phyloP scores from a whole-genome alignment of 2,797 vertebrate genomes.

The Chanos chanos region DNA sequence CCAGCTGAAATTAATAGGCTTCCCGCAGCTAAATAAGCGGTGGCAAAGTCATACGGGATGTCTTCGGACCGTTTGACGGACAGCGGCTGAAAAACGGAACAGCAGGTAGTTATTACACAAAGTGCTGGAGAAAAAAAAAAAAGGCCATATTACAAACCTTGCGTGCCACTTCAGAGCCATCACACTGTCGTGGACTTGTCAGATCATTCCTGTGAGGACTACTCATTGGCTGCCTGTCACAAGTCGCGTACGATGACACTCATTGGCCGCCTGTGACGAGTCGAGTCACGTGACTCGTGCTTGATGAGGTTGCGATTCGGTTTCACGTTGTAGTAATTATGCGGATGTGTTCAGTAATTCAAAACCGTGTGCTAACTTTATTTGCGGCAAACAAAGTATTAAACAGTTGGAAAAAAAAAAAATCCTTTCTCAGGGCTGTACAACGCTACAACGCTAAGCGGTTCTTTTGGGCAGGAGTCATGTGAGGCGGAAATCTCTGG shows the following conservation, averaged over 20 bases:
- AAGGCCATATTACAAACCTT: slow-evolving; percentile 69
- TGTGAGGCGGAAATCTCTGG: neutral
- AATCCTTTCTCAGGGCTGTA: no score
- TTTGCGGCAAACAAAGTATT: no score
- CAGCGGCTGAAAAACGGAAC: slow-evolving; percentile 74
- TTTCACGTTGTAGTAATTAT: no score
- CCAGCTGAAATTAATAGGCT: slow-evolving; percentile 82
- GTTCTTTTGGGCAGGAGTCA: no score
- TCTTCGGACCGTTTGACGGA: slow-evolving; percentile 74
- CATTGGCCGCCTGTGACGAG: no score
- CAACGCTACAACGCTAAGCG: no score
- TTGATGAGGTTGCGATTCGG: no score
- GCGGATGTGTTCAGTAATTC: no score
- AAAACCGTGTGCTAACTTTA: no score
- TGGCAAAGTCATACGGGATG: slow-evolving; percentile 77
- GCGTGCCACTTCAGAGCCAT: slow-evolving; percentile 65
- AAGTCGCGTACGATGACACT: no score
- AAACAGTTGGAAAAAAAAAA: no score
- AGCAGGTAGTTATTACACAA: slow-evolving; percentile 77
- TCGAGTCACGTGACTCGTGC: no score
- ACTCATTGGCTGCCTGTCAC: slow-evolving; percentile 21
- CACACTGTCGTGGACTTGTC: slow-evolving; percentile 49
- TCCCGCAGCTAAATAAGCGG: slow-evolving; percentile 79
- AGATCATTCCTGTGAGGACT: slow-evolving; percentile 48
- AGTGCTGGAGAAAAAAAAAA: slow-evolving; percentile 58